Evolutionary conservation across 2,888 invertebrate genomes (phyloP).

Genomic region (Labia minor): DNA sequence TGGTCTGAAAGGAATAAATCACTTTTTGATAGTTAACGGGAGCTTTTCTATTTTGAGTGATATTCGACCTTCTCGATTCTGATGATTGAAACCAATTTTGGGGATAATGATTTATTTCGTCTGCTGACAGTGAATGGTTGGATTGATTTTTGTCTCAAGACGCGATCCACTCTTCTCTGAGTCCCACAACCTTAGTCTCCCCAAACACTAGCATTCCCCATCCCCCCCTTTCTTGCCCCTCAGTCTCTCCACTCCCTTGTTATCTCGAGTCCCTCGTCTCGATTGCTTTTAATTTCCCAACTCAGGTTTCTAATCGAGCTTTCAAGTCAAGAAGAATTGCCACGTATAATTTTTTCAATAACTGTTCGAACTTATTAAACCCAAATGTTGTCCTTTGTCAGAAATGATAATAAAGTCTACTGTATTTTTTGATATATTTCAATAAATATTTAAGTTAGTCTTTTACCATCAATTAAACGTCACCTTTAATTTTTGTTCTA

Average conservation of each 20-base stretch:
- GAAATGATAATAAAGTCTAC: no score
- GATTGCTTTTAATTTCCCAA: not conserved
- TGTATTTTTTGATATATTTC: no score
- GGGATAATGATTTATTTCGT: not conserved
- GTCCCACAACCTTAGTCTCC: no score
- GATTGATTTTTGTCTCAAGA: constrained; percentile 5
- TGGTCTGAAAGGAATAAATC: not conserved
- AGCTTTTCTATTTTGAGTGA: not conserved
- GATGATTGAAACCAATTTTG: not conserved
- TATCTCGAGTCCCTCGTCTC: not conserved
- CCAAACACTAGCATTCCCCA: no score
- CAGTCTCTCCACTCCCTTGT: not conserved
- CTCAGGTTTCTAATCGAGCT: not conserved
- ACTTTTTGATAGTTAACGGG: not conserved
- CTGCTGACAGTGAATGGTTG: not conserved
- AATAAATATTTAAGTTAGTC: no score
- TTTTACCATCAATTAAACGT: no score
- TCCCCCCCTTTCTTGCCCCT: not conserved
- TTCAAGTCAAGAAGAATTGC: not conserved
- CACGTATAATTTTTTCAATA: not conserved
- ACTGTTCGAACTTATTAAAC: not conserved
- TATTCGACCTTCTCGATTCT: not conserved
- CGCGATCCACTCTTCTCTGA: not conserved
- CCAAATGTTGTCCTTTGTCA: not conserved
- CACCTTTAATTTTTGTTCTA: no score